A percentile compares a stretch with the other conserved stretches of the same genome.
Evolutionary conservation across 2,797 vertebrate genomes (phyloP).

Genomic region (Notolabrus celidotus): DNA sequence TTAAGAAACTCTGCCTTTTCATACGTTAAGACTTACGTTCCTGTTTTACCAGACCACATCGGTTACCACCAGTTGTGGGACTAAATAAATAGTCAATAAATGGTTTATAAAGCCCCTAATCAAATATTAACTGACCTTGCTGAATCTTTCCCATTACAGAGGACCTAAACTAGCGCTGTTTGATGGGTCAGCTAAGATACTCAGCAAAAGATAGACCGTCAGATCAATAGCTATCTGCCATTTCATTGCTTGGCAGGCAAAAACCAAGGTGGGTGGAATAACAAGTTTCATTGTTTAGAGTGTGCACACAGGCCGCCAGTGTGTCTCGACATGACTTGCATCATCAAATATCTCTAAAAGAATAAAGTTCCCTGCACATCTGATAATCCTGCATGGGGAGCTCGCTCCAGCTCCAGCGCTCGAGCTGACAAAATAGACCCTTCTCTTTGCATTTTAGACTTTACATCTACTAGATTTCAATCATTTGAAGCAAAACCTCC

Average conservation of each 20-base stretch:
- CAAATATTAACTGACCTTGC: conserved; percentile 12
- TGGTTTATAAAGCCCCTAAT: conserved; percentile 1
- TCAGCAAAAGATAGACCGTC: conserved; percentile 6
- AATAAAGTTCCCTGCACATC: conserved; percentile 22
- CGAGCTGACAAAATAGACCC: conserved; percentile 23
- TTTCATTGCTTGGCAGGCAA: conserved; percentile 24
- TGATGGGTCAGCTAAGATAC: not conserved
- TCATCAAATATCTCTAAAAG: conserved; percentile 36
- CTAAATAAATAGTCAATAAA: not conserved
- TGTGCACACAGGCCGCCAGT: conserved; percentile 1
- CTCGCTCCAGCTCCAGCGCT: conserved; percentile 19
- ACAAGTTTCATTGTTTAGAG: conserved; percentile 43
- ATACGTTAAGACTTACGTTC: not conserved
- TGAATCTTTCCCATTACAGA: conserved; percentile 5
- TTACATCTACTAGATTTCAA: conserved; percentile 26
- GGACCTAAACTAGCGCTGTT: not conserved
- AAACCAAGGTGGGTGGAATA: conserved; percentile 40
- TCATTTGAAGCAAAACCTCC: conserved; percentile 37
- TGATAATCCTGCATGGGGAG: conserved; percentile 29
- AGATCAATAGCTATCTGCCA: conserved; percentile 29
- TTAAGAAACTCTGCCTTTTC: not conserved
- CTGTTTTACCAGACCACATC: not conserved
- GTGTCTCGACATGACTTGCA: conserved; percentile 26
- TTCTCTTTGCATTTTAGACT: conserved; percentile 28
- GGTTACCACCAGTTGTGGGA: not conserved